phyloP scores from a whole-genome alignment of 2,797 vertebrate species.

The Heliangelus exortis region DNA sequence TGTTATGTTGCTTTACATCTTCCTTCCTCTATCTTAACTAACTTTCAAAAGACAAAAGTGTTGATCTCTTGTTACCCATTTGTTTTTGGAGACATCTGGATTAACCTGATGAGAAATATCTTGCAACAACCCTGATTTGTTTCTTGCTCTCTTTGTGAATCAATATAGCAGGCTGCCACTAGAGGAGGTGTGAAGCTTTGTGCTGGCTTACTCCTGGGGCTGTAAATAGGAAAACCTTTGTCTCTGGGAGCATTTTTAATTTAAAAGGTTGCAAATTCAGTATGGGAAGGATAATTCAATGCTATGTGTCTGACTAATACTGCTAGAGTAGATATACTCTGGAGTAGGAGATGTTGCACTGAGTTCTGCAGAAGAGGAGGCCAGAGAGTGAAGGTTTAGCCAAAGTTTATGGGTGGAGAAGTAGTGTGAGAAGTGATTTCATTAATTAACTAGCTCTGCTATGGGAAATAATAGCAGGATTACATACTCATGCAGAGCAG shows the following conservation, averaged over 20 bases:
- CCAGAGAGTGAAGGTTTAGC: constrained; percentile 7
- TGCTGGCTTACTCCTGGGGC: constrained; percentile 16
- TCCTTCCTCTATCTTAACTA: neutral
- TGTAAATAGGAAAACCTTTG: neutral
- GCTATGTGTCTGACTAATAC: neutral
- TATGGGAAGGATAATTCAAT: constrained; percentile 8
- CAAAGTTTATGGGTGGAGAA: constrained; percentile 55
- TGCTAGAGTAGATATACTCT: neutral
- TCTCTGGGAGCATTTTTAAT: constrained; percentile 25
- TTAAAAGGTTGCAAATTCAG: constrained; percentile 3
- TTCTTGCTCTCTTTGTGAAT: neutral
- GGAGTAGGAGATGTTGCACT: neutral
- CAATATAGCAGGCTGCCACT: neutral
- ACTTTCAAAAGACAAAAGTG: neutral
- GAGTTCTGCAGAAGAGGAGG: neutral
- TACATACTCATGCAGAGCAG: neutral
- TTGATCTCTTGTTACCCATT: neutral
- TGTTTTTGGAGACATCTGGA: neutral
- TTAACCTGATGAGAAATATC: neutral
- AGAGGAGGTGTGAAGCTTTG: neutral
- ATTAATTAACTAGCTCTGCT: constrained; percentile 29
- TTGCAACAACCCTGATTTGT: neutral
- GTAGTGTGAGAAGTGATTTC: constrained; percentile 22
- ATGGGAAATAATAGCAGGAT: neutral
- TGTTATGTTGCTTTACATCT: neutral